Evolutionary conservation across 2,888 invertebrate genomes (phyloP).

Genomic region (Monoplex corrugatus): DNA sequence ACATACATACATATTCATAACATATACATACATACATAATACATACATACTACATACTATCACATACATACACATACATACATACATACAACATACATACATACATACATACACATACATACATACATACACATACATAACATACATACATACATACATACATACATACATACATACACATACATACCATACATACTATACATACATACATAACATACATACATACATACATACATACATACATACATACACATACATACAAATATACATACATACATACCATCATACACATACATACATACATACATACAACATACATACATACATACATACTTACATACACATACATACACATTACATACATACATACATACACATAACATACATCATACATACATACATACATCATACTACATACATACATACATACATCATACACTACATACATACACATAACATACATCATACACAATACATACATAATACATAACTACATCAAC

Average conservation of each 20-base stretch:
- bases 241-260: not conserved
- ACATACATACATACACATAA: not conserved
- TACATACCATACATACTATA: no score
- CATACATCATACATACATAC: not conserved
- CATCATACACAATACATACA: no score
- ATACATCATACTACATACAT: not conserved
- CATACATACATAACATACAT: no score
- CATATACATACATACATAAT: not conserved
- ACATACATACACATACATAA: not conserved
- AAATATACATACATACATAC: not conserved
- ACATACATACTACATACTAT: not conserved
- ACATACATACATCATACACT: no score
- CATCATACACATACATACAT: not conserved
- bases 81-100: not conserved
- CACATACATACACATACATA: not conserved
- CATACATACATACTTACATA: not conserved
- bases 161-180: slow-evolving; percentile 14
- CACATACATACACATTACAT: not conserved
- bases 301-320: not conserved
- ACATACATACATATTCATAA: not conserved
- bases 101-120: not conserved
- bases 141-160: not conserved
- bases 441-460: no score
- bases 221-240: slow-evolving; percentile 4
- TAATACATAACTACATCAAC: no score